Conservation (phyloP, 1,140 invertebrate species). For the Pteromalus puparum region DNA sequence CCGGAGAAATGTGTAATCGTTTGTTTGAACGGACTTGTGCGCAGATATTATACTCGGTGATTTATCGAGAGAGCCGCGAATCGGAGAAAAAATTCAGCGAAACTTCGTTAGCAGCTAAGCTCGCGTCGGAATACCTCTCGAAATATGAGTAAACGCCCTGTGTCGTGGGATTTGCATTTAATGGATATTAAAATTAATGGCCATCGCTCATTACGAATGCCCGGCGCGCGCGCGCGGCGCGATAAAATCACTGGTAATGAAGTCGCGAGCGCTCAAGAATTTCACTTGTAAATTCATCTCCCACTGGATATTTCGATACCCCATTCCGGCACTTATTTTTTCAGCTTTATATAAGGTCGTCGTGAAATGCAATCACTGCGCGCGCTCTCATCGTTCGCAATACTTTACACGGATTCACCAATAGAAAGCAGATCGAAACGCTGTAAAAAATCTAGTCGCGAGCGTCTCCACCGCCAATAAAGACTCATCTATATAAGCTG, state of each 20-base stretch:
- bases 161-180: slow-evolving; percentile 73
- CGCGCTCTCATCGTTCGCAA: neutral
- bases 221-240: slow-evolving; percentile 59
- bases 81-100: neutral
- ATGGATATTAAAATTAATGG: slow-evolving; percentile 76
- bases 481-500: slow-evolving; percentile 39
- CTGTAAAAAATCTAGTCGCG: neutral
- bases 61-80: neutral
- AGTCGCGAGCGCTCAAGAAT: slow-evolving; percentile 69
- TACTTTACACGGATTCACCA: neutral
- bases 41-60: too few species aligned
- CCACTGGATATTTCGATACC: slow-evolving; percentile 72
- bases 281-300: slow-evolving; percentile 75
- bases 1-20: neutral
- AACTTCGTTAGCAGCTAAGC: slow-evolving; percentile 55
- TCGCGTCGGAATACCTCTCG: slow-evolving; percentile 68
- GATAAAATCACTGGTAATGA: slow-evolving; percentile 74
- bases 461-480: slow-evolving; percentile 8
- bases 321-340: slow-evolving; percentile 16
- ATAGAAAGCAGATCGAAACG: neutral
- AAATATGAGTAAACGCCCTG: slow-evolving; percentile 72
- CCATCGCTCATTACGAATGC: slow-evolving; percentile 74
- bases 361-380: neutral
- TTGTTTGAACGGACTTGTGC: neutral
- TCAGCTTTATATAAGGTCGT: neutral